These are phyloP conservation scores for Xenentodon cancila DNA, from an alignment of 2,797 vertebrate species.

Conservation along the genomic window DNA sequence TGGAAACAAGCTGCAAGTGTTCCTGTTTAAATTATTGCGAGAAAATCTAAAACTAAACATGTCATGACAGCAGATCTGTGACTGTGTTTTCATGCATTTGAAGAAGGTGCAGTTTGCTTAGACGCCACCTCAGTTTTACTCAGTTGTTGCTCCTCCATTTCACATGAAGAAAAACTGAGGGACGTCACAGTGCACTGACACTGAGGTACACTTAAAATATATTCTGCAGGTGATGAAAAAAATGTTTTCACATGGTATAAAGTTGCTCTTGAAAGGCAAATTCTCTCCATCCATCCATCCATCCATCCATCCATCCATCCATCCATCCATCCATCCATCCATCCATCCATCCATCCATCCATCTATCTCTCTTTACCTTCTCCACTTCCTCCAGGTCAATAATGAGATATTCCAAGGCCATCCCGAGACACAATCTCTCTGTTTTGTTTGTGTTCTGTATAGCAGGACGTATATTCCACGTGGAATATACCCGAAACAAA, in stretches of 20 bases:
- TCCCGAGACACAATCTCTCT: too few species aligned
- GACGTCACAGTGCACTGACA: background rate
- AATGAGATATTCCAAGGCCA: too few species aligned
- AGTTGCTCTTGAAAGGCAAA: background rate
- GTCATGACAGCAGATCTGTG: conserved; percentile 26
- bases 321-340: too few species aligned
- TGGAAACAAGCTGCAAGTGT: background rate
- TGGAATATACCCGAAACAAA: too few species aligned
- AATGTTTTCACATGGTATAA: background rate
- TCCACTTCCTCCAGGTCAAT: too few species aligned
- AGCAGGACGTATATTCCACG: too few species aligned
- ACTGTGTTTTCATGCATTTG: conserved; percentile 19
- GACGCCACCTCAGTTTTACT: conserved; percentile 3
- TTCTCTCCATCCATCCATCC: background rate
- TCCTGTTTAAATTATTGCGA: conserved; percentile 25
- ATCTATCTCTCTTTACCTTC: too few species aligned
- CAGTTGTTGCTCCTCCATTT: background rate
- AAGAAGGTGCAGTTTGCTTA: conserved; percentile 2
- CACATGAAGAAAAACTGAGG: background rate
- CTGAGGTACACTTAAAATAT: conserved; percentile 9
- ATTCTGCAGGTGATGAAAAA: background rate
- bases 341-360: too few species aligned
- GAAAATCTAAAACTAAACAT: conserved; percentile 20
- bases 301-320: too few species aligned
- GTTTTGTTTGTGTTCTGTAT: too few species aligned